phyloP scores from a whole-genome alignment of 2,113 vertebrate species.

The Nettapus auritus region DNA sequence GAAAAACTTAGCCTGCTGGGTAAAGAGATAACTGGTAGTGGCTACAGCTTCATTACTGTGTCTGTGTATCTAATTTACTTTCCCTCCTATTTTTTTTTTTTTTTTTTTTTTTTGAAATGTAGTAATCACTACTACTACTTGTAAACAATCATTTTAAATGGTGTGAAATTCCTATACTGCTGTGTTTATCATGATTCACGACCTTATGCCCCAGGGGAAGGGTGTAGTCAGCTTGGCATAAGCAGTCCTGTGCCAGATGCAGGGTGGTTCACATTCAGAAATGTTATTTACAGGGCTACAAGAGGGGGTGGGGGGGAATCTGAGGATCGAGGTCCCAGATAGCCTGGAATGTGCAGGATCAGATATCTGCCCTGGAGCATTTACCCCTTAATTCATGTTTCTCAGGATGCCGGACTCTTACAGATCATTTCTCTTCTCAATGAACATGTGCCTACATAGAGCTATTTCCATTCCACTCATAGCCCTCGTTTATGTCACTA shows the following conservation, averaged over 20 bases:
- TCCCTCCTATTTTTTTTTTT: not conserved
- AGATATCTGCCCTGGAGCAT: not conserved
- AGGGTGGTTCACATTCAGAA: not conserved
- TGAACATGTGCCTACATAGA: not conserved
- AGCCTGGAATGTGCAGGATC: not conserved
- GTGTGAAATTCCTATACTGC: slow-evolving; percentile 49
- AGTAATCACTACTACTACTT: not conserved
- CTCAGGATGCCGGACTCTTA: not conserved
- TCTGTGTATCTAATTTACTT: slow-evolving; percentile 24
- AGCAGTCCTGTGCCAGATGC: not conserved
- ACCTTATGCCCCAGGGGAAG: slow-evolving; percentile 11
- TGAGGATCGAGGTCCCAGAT: not conserved
- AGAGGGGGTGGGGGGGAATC: not conserved
- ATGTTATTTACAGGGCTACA: slow-evolving; percentile 17
- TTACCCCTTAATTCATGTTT: not conserved
- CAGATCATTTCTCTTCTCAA: not conserved
- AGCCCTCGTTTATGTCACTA: not conserved
- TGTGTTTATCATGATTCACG: slow-evolving; percentile 47
- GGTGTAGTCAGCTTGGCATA: slow-evolving; percentile 51
- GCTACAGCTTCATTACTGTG: slow-evolving; percentile 16
- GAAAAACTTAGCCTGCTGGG: not conserved
- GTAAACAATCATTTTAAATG: slow-evolving; percentile 50
- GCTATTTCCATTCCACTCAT: not conserved
- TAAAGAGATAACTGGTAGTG: slow-evolving; percentile 12
- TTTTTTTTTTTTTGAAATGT: not conserved